Evolutionary conservation across 2,888 invertebrate genomes (phyloP).

Genomic region (Masnerella sp.): DNA sequence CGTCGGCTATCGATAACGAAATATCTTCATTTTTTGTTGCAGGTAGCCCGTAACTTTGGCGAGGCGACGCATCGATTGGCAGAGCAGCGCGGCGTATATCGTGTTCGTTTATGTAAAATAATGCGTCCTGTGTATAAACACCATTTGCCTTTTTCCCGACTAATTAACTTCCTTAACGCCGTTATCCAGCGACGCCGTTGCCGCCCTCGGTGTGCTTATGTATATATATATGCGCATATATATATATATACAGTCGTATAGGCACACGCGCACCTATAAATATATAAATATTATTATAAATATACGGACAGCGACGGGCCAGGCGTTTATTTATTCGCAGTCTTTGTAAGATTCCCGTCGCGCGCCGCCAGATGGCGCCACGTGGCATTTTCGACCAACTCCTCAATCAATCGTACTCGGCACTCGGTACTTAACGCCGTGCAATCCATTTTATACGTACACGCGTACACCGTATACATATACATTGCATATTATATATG

Average conservation of each 20-base stretch:
- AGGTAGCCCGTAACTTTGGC: conserved; percentile 44
- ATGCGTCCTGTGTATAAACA: conserved; percentile 60
- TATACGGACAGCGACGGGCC: too few relatives aligned
- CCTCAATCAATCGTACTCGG: conserved; percentile 69
- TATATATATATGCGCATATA: conserved; percentile 63
- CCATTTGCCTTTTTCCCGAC: conserved; percentile 57
- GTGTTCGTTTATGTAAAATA: conserved; percentile 61
- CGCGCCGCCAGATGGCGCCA: conserved; percentile 63
- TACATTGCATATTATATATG: conserved; percentile 19
- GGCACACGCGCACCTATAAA: conserved; percentile 46
- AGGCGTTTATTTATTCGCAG: conserved; percentile 57
- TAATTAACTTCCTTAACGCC: conserved; percentile 56
- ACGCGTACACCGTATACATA: conserved; percentile 34
- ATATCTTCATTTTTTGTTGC: conserved; percentile 45
- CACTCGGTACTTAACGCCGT: conserved; percentile 74
- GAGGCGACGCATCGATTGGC: conserved; percentile 52
- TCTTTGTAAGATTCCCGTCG: conserved; percentile 62
- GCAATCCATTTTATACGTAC: conserved; percentile 55
- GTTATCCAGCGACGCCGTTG: conserved; percentile 51
- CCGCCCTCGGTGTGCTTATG: conserved; percentile 60
- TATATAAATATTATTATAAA: too few relatives aligned
- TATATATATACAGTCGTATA: conserved; percentile 21
- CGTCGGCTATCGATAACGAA: conserved; percentile 37
- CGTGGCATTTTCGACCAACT: conserved; percentile 68
- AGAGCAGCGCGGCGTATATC: conserved; percentile 45